Evolutionary conservation across 2,797 vertebrate genomes (phyloP), one percentile per base, ranked within the genome.

Genomic region (Enteromius fasciolatus): DNA sequence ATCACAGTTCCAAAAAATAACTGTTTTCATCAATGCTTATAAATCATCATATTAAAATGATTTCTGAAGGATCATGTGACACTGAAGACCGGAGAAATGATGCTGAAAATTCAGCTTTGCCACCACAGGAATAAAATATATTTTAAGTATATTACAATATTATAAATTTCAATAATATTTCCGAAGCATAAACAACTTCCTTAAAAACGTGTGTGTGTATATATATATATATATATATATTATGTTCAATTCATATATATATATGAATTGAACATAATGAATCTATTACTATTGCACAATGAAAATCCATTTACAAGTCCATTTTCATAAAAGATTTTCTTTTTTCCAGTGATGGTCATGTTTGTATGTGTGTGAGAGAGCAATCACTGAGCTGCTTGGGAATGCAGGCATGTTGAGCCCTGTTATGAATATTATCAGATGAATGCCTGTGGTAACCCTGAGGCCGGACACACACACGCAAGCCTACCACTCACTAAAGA

Each of bases 351-450:
- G 52, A 75, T 25, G 33, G 33, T 57, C 33, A 23, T 57, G 15
- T 75, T 23, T 61, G 44, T 54, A 39, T 44, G 2, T 39, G 52
- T 63, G 64, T 11, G 28, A n/a, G 44, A 33, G 31, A 61, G 57
- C 14, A 77, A 67, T 33, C 9, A 39, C 7, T 39, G 48, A 59
- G 52, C 67, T 72, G 20, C 2, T 78, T n/a, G 68, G 25, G 85
- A 80, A 80, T 79, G 72, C 63, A 64, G 82, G 66, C 81, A 67
- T 78, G 85, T 81, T 68, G 74, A 74, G 82, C 68, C 82, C 48
- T 86, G 85, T 80, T 67, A 48, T 78, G 48, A 77, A 76, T 66
- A 80, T 50, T 70, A 69, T 59, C 63, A 54, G 70, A 75, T 77
- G 33, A 39, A 68, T 79, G 76, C 41, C 46, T 59, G 61, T 23